Evolutionary conservation across 2,113 vertebrate species (phyloP).

Genomic region (Balaeniceps rex): DNA sequence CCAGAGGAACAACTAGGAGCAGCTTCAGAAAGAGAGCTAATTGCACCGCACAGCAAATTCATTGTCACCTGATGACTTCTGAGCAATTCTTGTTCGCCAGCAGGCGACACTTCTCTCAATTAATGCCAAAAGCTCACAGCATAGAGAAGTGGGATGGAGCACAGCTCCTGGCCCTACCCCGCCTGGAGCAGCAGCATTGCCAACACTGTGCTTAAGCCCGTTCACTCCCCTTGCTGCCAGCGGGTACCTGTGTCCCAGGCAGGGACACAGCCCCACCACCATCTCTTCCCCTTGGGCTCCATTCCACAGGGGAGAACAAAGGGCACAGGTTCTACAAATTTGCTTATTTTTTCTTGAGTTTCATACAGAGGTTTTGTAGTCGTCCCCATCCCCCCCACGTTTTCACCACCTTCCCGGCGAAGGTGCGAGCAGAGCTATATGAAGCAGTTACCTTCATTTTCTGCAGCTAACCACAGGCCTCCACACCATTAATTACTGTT

Average conservation of each 20-base stretch:
- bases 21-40: neutral
- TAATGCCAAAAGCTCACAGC: rapidly evolving
- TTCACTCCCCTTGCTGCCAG: neutral
- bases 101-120: rapidly evolving
- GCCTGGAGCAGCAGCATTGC: rapidly evolving
- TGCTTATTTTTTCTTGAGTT: neutral
- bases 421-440: neutral
- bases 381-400: no score
- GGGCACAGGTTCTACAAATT: neutral
- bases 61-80: no score
- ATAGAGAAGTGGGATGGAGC: neutral
- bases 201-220: rapidly evolving
- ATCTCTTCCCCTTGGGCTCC: neutral
- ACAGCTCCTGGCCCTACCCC: rapidly evolving
- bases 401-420: neutral
- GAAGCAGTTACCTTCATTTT: neutral
- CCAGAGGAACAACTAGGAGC: neutral
- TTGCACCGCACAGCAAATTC: rapidly evolving
- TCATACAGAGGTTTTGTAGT: neutral
- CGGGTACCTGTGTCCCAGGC: no score
- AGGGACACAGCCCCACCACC: neutral
- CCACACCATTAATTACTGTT: neutral
- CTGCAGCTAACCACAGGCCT: neutral
- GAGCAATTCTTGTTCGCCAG: neutral
- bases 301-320: neutral